These are phyloP conservation scores for Danaus plexippus DNA, from an alignment of 1,140 invertebrate genomes.

Conservation along the genomic window DNA sequence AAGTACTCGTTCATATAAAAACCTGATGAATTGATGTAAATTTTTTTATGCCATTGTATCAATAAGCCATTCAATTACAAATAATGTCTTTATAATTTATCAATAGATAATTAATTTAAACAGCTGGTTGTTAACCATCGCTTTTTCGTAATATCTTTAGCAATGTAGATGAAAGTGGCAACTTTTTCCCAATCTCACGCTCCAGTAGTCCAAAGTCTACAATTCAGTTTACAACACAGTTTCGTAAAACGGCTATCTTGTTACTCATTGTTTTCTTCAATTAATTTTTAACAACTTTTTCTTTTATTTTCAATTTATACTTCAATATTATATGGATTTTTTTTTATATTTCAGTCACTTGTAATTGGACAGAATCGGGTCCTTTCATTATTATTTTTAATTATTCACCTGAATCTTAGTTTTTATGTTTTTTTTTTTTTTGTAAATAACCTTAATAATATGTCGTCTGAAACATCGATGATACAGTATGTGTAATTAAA, in stretches of 20 bases:
- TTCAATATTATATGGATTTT: not conserved
- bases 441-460: constrained; percentile 1
- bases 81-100: too few species aligned
- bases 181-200: constrained; percentile 67
- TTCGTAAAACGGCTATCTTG: constrained; percentile 49
- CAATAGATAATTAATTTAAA: too few species aligned
- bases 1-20: too few species aligned
- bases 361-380: too few species aligned
- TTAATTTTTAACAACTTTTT: constrained; percentile 17
- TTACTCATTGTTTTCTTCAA: constrained; percentile 43
- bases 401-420: not conserved
- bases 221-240: constrained; percentile 61
- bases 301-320: not conserved
- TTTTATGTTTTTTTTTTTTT: not conserved
- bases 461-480: too few species aligned
- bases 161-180: constrained; percentile 51
- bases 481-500: too few species aligned
- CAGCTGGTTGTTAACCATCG: not conserved
- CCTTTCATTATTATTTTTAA: too few species aligned
- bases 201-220: constrained; percentile 58
- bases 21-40: too few species aligned
- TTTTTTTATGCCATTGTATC: too few species aligned
- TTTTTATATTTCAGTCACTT: not conserved
- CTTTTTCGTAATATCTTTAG: constrained; percentile 34
- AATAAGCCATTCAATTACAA: too few species aligned